Conservation (phyloP, 2,113 vertebrate genomes). For the Oncorhynchus keta region DNA sequence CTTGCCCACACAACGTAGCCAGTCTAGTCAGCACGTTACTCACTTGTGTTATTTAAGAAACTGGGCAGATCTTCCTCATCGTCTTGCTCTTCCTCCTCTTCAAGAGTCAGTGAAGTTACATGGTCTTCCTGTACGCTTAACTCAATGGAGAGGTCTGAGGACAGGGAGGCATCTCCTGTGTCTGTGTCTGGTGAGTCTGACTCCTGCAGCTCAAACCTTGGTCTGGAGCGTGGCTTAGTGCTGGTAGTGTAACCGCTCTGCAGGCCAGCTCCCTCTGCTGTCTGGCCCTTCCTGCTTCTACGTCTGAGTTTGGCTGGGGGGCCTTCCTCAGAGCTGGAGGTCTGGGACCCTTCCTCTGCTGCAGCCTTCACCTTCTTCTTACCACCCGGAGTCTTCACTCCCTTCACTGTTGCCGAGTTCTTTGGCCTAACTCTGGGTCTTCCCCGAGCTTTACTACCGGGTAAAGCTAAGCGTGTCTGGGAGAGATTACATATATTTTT, state of each 20-base stretch:
- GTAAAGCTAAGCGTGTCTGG: not conserved
- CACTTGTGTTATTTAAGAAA: slow-evolving; percentile 65
- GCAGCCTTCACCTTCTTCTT: not conserved
- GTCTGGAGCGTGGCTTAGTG: slow-evolving; percentile 23
- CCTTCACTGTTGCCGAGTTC: not conserved
- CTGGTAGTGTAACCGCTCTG: not conserved
- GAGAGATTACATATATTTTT: not conserved
- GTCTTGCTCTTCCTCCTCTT: slow-evolving; percentile 59
- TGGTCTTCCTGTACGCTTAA: slow-evolving; percentile 60
- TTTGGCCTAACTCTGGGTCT: not conserved
- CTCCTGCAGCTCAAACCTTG: slow-evolving; percentile 47
- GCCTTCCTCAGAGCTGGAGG: not conserved
- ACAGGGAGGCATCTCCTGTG: slow-evolving; percentile 53
- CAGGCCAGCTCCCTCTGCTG: not conserved
- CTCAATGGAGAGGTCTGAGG: slow-evolving; percentile 71
- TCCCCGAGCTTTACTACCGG: not conserved
- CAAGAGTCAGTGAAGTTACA: slow-evolving; percentile 20
- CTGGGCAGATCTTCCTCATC: slow-evolving; percentile 70
- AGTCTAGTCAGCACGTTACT: slow-evolving; percentile 11
- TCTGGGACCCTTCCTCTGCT: not conserved
- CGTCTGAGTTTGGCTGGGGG: slow-evolving; percentile 11
- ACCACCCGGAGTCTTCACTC: not conserved
- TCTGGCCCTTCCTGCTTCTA: not conserved
- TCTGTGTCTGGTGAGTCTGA: slow-evolving; percentile 44
- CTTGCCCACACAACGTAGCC: not conserved